Percentiles rank a stretch among this genome's conserved stretches.
These are phyloP conservation scores for Glaucidium brasilianum DNA, from an alignment of 2,113 vertebrate species.

Conservation along the genomic window DNA sequence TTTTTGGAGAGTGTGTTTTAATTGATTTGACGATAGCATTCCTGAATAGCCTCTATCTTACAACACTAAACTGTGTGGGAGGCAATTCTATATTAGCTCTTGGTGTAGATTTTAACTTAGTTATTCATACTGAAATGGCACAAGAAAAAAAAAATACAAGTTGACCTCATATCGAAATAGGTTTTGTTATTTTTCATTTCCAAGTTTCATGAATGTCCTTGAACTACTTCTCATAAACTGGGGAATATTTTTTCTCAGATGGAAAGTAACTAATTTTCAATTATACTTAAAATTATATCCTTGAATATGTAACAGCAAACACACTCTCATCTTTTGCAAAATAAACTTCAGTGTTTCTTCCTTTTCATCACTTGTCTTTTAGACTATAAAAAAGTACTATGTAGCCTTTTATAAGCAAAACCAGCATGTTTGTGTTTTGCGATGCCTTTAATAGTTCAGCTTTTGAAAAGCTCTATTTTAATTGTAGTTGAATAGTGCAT, in stretches of 20 bases:
- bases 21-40: background rate
- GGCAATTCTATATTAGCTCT: background rate
- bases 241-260: background rate
- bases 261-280: background rate
- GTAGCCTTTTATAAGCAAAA: background rate
- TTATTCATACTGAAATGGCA: background rate
- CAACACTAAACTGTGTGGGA: background rate
- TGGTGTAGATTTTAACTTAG: background rate
- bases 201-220: background rate
- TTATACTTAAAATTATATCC: background rate
- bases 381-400: background rate
- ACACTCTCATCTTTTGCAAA: background rate
- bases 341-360: background rate
- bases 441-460: background rate
- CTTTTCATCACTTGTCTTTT: background rate
- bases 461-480: background rate
- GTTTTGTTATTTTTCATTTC: background rate
- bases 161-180: background rate
- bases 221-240: background rate
- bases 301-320: background rate
- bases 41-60: background rate
- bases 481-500: background rate
- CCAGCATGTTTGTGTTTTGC: background rate
- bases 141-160: background rate
- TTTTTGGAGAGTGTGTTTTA: background rate